Conservation (phyloP, 1,140 invertebrate genomes). For the Eufriesea mexicana region DNA sequence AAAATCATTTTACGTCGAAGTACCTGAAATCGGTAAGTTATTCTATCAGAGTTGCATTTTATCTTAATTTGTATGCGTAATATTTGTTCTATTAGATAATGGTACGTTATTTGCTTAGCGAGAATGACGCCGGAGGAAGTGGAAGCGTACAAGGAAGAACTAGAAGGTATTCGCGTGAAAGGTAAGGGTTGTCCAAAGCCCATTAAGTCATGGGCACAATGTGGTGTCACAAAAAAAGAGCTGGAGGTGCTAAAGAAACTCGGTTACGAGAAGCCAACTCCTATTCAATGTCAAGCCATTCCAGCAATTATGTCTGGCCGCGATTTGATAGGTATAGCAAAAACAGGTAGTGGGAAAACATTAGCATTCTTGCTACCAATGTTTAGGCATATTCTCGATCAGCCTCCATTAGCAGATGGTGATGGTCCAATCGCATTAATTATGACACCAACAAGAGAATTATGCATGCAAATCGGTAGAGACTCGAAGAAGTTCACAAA, state of each 20-base stretch:
- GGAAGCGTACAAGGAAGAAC: constrained; percentile 91
- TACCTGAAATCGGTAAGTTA: constrained; percentile 86
- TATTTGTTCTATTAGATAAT: neutral
- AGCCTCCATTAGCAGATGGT: constrained; percentile 94
- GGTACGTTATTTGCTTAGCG: constrained; percentile 81
- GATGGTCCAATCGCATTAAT: constrained; percentile 98
- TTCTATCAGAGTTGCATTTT: too few relatives aligned
- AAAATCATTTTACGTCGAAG: constrained; percentile 98
- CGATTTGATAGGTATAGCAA: constrained; percentile 99
- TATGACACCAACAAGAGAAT: constrained; percentile 98
- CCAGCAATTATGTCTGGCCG: constrained; percentile 99
- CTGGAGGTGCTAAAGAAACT: constrained; percentile 96
- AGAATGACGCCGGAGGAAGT: constrained; percentile 96
- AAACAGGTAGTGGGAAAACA: constrained; percentile 99
- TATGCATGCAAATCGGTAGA: constrained; percentile 99
- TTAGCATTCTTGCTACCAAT: constrained; percentile 98
- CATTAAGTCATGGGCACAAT: constrained; percentile 98
- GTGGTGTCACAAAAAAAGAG: constrained; percentile 98
- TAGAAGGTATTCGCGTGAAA: constrained; percentile 93
- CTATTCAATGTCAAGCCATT: constrained; percentile 99
- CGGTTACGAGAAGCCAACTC: constrained; percentile 98
- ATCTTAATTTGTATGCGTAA: rapidly evolving
- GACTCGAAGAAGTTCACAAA: constrained; percentile 98
- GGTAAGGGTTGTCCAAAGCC: constrained; percentile 96
- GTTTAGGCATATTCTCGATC: constrained; percentile 98